Conservation (phyloP, 1,140 invertebrate species). For the Nasonia longicornis region DNA sequence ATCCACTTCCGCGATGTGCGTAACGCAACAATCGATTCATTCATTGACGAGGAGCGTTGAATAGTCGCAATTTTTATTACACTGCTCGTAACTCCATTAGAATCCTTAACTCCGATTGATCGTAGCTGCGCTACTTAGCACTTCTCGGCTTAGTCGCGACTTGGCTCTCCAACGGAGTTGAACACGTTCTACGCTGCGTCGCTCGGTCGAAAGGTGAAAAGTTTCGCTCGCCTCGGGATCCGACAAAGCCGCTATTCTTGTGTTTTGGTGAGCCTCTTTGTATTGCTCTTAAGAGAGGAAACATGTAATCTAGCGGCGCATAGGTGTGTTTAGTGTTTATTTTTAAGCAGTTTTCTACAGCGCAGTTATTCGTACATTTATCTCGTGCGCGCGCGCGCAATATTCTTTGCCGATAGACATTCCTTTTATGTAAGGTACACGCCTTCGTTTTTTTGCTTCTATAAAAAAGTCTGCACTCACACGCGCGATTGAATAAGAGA, state of each 20-base stretch:
- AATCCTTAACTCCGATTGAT: slow-evolving; percentile 1
- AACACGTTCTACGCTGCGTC: background rate
- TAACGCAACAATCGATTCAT: slow-evolving; percentile 10
- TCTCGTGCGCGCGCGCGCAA: too few relatives aligned
- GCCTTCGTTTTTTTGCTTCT: slow-evolving; percentile 13
- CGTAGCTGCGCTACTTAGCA: background rate
- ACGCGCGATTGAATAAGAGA: background rate
- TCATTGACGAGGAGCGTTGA: background rate
- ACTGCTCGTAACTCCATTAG: background rate
- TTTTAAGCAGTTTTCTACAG: background rate
- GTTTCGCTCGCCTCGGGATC: slow-evolving; percentile 16
- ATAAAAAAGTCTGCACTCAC: slow-evolving; percentile 30
- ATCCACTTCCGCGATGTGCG: background rate
- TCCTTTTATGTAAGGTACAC: slow-evolving; percentile 8
- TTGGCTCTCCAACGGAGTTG: background rate
- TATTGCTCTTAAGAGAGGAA: background rate
- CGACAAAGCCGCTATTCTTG: slow-evolving; percentile 16
- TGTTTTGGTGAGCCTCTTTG: slow-evolving; percentile 11
- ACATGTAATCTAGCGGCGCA: background rate
- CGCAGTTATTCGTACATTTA: too few relatives aligned
- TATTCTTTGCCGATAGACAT: background rate
- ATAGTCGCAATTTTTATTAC: background rate
- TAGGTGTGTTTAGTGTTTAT: background rate
- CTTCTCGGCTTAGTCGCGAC: background rate
- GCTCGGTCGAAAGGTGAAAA: background rate